Conservation (phyloP, 2,888 invertebrate species). For the Drosophila merina region DNA sequence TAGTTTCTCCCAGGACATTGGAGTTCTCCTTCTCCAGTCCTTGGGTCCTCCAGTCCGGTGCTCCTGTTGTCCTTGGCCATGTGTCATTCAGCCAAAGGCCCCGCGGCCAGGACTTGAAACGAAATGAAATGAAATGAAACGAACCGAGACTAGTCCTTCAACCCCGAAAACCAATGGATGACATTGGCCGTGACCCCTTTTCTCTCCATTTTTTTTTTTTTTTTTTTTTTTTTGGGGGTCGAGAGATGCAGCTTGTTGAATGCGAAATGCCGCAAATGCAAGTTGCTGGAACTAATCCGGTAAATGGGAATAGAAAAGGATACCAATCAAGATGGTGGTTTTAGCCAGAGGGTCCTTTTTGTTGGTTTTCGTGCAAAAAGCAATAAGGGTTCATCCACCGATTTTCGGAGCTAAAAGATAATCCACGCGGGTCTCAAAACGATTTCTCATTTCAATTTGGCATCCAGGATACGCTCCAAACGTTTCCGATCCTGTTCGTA, state of each 20-base stretch:
- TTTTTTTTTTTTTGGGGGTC: constrained; percentile 46
- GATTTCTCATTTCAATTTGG: neutral
- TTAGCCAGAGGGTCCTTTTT: constrained; percentile 1
- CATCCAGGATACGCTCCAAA: neutral
- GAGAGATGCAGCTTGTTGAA: constrained; percentile 66
- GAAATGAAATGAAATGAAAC: constrained; percentile 7
- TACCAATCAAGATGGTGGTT: neutral
- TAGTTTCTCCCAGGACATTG: too few species aligned
- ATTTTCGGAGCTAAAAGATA: neutral
- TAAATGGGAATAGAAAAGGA: neutral
- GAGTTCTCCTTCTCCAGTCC: neutral
- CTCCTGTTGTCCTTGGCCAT: neutral
- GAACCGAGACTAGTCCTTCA: constrained; percentile 10
- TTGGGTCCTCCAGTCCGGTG: neutral
- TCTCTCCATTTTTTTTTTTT: too few species aligned
- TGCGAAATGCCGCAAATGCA: constrained; percentile 29
- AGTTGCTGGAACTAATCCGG: constrained; percentile 4
- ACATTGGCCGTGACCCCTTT: constrained; percentile 58
- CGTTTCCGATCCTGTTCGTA: neutral
- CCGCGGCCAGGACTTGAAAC: constrained; percentile 2
- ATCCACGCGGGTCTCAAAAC: neutral
- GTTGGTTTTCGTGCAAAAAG: too few species aligned
- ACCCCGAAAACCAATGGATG: constrained; percentile 36
- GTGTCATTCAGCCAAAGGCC: neutral
- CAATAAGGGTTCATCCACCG: too few species aligned